Percentiles rank a stretch among this genome's conserved stretches.
phyloP scores from a whole-genome alignment of 2,888 invertebrate genomes.

The Anaspis maculata region DNA sequence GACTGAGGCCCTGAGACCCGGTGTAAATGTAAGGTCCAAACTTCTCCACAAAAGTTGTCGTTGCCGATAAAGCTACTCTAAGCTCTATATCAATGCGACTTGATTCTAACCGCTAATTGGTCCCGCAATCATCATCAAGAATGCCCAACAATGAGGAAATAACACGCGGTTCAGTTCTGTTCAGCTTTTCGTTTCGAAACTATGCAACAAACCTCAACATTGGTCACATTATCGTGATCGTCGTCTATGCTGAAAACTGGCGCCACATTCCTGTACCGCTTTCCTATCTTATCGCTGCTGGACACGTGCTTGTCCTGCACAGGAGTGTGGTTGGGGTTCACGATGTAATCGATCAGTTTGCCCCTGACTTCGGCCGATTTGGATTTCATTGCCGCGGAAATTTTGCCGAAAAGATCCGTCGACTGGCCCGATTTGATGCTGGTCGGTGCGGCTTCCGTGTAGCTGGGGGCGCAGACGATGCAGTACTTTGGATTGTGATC shows the following conservation, averaged over 20 bases:
- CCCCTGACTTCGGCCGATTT: conserved; percentile 90
- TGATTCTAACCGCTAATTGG: no score
- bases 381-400: conserved; percentile 79
- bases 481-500: conserved; percentile 78
- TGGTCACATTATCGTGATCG: conserved; percentile 56
- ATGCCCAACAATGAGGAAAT: no score
- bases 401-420: conserved; percentile 70
- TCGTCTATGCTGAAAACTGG: conserved; percentile 94
- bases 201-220: conserved; percentile 33
- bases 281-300: conserved; percentile 74
- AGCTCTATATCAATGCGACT: no score
- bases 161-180: no score
- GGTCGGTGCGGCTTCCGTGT: conserved; percentile 12
- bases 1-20: no score
- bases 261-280: conserved; percentile 79
- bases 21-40: no score
- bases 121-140: no score
- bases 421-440: conserved; percentile 30
- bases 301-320: conserved; percentile 74
- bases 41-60: no score
- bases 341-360: conserved; percentile 87
- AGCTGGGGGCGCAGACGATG: conserved; percentile 64
- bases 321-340: conserved; percentile 62
- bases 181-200: no score
- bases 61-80: no score